phyloP scores from a whole-genome alignment of 2,113 vertebrate species.

The Cisticola juncidis region DNA sequence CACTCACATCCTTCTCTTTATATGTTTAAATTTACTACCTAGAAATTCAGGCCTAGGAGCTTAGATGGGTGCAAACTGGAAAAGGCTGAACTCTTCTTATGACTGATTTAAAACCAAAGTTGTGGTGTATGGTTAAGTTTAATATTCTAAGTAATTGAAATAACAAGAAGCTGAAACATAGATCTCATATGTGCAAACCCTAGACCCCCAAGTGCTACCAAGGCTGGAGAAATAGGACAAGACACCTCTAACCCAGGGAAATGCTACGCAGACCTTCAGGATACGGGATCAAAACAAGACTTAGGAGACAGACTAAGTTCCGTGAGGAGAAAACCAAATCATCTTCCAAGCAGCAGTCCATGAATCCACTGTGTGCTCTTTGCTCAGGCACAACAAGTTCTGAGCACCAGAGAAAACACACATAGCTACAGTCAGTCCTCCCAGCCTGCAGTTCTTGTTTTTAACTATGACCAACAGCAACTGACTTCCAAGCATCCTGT shows the following conservation, averaged over 20 bases:
- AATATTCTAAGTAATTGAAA: background rate
- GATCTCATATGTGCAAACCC: background rate
- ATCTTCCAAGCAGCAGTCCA: background rate
- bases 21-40: background rate
- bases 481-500: background rate
- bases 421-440: background rate
- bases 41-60: background rate
- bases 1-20: background rate
- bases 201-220: background rate
- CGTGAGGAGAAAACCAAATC: background rate
- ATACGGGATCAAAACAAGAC: background rate
- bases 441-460: background rate
- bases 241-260: background rate
- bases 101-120: background rate
- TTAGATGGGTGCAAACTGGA: background rate
- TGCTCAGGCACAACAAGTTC: background rate
- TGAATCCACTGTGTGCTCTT: background rate
- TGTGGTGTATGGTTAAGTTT: background rate
- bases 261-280: background rate
- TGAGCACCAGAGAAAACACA: background rate
- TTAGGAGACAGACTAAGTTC: background rate
- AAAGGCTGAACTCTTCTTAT: background rate
- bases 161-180: background rate
- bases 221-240: background rate
- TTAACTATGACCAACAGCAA: background rate